Conservation (phyloP, 2,888 invertebrate genomes). For the Blastobasis lacticolella region DNA sequence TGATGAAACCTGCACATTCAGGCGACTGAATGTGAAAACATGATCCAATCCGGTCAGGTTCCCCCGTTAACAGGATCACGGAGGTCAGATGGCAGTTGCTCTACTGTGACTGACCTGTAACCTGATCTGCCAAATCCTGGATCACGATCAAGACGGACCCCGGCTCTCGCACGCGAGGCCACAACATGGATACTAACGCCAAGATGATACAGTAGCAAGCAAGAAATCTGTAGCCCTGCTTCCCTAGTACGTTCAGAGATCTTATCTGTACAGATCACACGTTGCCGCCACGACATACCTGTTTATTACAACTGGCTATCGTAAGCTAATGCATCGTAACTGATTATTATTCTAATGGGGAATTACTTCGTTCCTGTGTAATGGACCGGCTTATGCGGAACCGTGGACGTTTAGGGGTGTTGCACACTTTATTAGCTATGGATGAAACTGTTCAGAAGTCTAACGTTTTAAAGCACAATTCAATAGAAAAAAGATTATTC, state of each 20-base stretch:
- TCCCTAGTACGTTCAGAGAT: neutral
- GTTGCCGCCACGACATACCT: neutral
- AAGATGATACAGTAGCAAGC: neutral
- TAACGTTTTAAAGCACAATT: neutral
- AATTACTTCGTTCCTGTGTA: slow-evolving; percentile 1
- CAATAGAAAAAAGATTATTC: too few species aligned
- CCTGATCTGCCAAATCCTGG: neutral
- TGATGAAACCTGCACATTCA: too few species aligned
- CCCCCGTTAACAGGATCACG: too few species aligned
- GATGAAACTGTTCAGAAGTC: neutral
- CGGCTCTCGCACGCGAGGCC: neutral
- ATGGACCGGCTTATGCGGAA: neutral
- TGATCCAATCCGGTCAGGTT: too few species aligned
- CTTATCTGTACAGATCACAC: neutral
- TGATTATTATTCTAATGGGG: neutral
- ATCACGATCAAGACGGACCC: too few species aligned
- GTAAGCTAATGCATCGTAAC: neutral
- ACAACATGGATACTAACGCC: neutral
- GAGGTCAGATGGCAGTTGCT: neutral
- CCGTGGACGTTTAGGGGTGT: neutral
- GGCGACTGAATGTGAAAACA: too few species aligned
- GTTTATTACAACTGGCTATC: slow-evolving; percentile 1
- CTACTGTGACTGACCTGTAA: neutral
- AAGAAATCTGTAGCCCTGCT: neutral
- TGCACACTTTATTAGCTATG: neutral